Evolutionary conservation across 2,888 invertebrate species (phyloP), one percentile per base, ranked within the genome.

Genomic region (Malacosoma neustria): DNA sequence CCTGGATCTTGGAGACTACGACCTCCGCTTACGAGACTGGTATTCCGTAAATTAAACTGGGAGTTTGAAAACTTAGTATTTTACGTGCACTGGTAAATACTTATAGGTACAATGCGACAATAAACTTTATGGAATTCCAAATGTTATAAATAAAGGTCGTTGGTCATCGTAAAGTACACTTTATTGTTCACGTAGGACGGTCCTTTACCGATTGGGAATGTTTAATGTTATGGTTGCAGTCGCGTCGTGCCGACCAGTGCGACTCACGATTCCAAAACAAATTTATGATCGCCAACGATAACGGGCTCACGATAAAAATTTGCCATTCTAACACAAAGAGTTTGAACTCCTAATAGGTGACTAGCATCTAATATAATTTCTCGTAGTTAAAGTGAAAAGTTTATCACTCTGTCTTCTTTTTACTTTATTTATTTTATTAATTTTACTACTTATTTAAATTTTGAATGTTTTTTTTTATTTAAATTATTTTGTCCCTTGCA

Each of bases 1-100:
- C 13, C 15, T 32, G 22, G 22, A 9, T 5, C 22, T 22, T 22
- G 3, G 2, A 22, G 22, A 22, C 22, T 22, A 22, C 22, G 22
- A 22, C 22, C 22, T 22, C 22, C 44, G 54, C 50, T 45, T 41
- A 46, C 45, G 49, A 52, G 60, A 61, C 57, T 64, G 64, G 60
- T 49, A 61, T 60, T 66, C 71, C 72, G 71, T 84, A 84, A 84
- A 82, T 84, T 80, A 77, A 66, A 69, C 73, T 80, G 77, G 73
- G 79, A 60, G 81, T 77, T 80, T 71, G 69, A 76, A 74, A 75
- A 76, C 75, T 73, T 71, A 72, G 80, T 65, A 77, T 73, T 82
- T 81, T 76, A 82, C 80, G 79, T 81, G 79, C 80, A 85, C 79
- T 81, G 73, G 81, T 79, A 79, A 82, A 82, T 82, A 80, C 82